Conservation (phyloP, 1,140 invertebrate species). For the Carcinoscorpius rotundicauda region DNA sequence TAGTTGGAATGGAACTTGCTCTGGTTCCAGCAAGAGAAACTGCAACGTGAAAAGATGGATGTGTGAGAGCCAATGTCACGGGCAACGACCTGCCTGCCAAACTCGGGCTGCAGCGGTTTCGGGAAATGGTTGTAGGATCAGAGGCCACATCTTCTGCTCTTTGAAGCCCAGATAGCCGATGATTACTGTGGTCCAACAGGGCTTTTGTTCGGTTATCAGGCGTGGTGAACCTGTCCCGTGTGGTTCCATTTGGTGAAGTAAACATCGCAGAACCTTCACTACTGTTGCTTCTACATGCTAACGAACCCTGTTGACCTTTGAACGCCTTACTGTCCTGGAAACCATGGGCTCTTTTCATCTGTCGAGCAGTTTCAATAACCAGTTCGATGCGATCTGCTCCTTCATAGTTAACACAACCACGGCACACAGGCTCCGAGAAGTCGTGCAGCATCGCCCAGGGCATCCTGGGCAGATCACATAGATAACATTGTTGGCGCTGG, state of each 20-base stretch:
- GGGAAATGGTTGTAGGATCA: constrained; percentile 5
- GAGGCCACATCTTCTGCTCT: constrained; percentile 4
- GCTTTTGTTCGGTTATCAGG: neutral
- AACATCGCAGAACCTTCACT: neutral
- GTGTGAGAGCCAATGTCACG: constrained; percentile 4
- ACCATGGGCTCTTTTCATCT: constrained; percentile 72
- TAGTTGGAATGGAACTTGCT: neutral
- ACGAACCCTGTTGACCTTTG: neutral
- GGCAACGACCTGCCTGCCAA: constrained; percentile 3
- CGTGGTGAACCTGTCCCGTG: constrained; percentile 4
- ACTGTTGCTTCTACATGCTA: neutral
- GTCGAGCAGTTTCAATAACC: constrained; percentile 83
- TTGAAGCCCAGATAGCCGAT: constrained; percentile 5
- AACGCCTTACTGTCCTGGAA: constrained; percentile 24
- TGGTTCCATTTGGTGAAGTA: neutral
- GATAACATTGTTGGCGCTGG: constrained; percentile 93
- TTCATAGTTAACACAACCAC: constrained; percentile 98
- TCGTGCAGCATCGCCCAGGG: constrained; percentile 99
- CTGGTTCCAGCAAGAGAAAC: neutral
- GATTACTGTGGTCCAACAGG: constrained; percentile 14
- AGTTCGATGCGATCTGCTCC: constrained; percentile 93
- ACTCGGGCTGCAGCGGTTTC: constrained; percentile 14
- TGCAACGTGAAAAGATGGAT: constrained; percentile 1
- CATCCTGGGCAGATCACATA: constrained; percentile 97
- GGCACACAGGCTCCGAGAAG: constrained; percentile 93